Evolutionary conservation across 1,140 invertebrate genomes (phyloP), one percentile per base, ranked within the genome.

Genomic region (Zaprionus inermis): DNA sequence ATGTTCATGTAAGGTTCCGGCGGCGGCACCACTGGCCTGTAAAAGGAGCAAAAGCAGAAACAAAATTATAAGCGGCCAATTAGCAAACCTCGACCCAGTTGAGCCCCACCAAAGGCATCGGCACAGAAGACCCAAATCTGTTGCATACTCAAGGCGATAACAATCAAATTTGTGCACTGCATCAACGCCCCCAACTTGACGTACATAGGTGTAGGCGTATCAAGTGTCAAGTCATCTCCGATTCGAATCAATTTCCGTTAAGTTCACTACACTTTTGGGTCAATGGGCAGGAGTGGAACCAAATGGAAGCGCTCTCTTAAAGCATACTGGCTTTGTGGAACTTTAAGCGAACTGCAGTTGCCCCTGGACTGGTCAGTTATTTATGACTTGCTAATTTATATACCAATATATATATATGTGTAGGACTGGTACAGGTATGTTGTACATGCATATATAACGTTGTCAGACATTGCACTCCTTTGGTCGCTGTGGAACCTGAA

Each of bases 1-100:
- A 98, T 94, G 93, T 98, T 97, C 68, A 94, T 93, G 91, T 95
- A 95, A 11, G 94, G 93, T 90, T 94, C 81, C 22, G 80, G 75
- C 46, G 90, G 90, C 49, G 79, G 84, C 58, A 81, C 67, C 22
- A 88, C 68, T 72, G 89, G 81, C 69, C 91, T 92, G 75, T 32
- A 84, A 69, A 14, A 51, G 55, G 34, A 59, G 20, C 14, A 18
- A 7, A 16, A 44, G 32, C 18, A 59, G 41, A 70, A 76, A 18
- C 32, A 32, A 52, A 28, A 66, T 61, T 51, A 79, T 55, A 56
- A 49, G 55, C 52, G 51, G 68, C 52, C 78, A 89, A 89, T 91
- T 88, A 88, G 78, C 41, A 60, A 83, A 79, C 81, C 81, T 89
- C 85, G 86, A 89, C 81, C 72, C 57, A 85, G 78, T 89, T 88